Conservation (phyloP, 2,113 vertebrate genomes). For the Potamarius usumacintae region DNA sequence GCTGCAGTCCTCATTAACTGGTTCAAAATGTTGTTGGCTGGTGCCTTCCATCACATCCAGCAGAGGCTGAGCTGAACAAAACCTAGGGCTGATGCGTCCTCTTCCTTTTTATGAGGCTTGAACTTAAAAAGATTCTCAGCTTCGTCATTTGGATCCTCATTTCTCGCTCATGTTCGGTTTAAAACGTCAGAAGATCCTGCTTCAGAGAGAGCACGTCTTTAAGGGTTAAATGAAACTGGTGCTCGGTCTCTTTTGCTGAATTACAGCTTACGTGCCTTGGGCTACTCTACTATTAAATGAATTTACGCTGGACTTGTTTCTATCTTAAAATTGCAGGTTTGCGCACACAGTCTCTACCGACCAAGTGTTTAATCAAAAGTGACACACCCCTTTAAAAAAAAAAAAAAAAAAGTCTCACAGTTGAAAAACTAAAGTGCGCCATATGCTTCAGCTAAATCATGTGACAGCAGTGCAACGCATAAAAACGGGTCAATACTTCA, state of each 20-base stretch:
- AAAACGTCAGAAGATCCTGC: background rate
- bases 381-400: background rate
- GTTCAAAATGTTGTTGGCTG: background rate
- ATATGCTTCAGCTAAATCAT: background rate
- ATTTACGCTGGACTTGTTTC: background rate
- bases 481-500: background rate
- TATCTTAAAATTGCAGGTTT: slow-evolving; percentile 34
- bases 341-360: background rate
- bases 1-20: slow-evolving; percentile 1
- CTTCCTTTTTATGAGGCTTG: background rate
- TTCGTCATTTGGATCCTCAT: background rate
- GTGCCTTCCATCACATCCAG: background rate
- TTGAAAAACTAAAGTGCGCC: background rate
- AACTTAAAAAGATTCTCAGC: background rate
- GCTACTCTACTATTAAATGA: slow-evolving; percentile 28
- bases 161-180: background rate
- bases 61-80: background rate
- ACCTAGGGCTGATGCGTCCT: background rate
- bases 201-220: background rate
- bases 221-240: slow-evolving; percentile 7
- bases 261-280: slow-evolving; percentile 1
- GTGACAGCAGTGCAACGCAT: background rate
- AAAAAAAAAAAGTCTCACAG: background rate
- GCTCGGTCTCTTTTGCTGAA: slow-evolving; percentile 21
- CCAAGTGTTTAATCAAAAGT: slow-evolving; percentile 18